Conservation (phyloP, 2,113 vertebrate species). For the Epinephelus lanceolatus region DNA sequence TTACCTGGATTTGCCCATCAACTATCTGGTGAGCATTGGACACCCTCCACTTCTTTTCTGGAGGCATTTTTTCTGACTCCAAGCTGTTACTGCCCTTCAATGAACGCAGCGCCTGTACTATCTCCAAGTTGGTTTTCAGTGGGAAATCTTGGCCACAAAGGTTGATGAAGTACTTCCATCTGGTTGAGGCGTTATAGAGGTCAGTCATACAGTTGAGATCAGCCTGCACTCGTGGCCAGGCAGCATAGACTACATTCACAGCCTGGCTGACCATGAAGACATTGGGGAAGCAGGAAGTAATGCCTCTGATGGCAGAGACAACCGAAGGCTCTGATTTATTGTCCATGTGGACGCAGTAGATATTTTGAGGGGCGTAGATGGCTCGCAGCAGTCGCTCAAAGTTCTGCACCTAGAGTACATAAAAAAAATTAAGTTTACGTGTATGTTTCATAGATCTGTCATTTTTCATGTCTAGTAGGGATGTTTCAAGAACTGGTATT, state of each 20-base stretch:
- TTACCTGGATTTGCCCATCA: constrained; percentile 79
- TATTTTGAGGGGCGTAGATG: constrained; percentile 84
- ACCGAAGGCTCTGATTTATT: constrained; percentile 85
- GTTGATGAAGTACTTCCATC: constrained; percentile 94
- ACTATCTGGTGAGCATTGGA: constrained; percentile 78
- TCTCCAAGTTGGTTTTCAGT: constrained; percentile 94
- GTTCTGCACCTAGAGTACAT: constrained; percentile 67
- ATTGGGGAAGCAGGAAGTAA: constrained; percentile 90
- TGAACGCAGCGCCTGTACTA: constrained; percentile 86
- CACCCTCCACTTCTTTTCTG: constrained; percentile 85
- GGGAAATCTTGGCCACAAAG: constrained; percentile 95
- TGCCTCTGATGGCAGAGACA: constrained; percentile 81
- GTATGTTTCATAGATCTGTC: no score
- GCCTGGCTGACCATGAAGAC: constrained; percentile 88
- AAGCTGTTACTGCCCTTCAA: constrained; percentile 89
- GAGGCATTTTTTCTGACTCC: constrained; percentile 88
- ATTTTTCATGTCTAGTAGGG: no score
- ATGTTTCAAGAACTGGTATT: no score
- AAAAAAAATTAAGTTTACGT: neutral
- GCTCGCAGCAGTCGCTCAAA: constrained; percentile 81
- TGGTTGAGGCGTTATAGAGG: constrained; percentile 80
- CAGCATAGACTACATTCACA: constrained; percentile 89
- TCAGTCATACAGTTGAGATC: constrained; percentile 96
- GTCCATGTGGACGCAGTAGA: constrained; percentile 91
- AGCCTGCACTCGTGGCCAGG: constrained; percentile 92